Base-by-base conservation (phyloP, 2,797 vertebrate genomes). In the Melanotaenia trifasciata region DNA sequence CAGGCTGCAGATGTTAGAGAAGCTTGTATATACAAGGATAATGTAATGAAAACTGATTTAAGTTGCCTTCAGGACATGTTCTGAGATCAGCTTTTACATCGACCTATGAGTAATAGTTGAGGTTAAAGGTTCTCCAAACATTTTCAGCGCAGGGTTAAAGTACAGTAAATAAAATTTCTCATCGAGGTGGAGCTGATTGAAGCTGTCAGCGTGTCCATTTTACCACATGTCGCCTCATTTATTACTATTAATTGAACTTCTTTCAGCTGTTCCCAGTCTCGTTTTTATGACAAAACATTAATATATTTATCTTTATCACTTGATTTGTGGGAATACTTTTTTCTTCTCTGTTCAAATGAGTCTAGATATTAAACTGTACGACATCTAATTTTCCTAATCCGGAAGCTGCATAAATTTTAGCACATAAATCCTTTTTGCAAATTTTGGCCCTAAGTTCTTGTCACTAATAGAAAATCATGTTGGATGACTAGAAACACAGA, bases 111-210 rank as follows among this genome's bases (percentile, higher is more conserved):
- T 11, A 5, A 36, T 14, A 56, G 45, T 1, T 0, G n/a, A 71
- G 85, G 87, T 76, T 57, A 78, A 75, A 88, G 87, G 79, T 80
- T 84, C 38, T 85, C 74, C 16, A 85, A 87, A 87, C 78, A 84
- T 67, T 73, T 75, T 40, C 51, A 43, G 59, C 58, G 72, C 72
- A 2, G 45, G 32, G 43, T 75, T 66, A 20, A 18, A 58, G 43
- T 73, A 75, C 76, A 86, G 74, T 71, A 60, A 84, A 78, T 79
- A 40, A 54, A 67, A 76, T 68, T 64, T 74, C 50, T 72, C 61
- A 50, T 70, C 61, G 36, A 28, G 43, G n/a, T 16, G 26, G 30
- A 50, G 12, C n/a, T 10, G 40, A 65, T 13, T 28, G 59, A 70
- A 67, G 59, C 24, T 24, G 14, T 22, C 24, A 22, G n/a, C 40